Percentiles rank a stretch among this genome's conserved stretches.
Conservation (phyloP, 2,797 vertebrate species). For the Acrocephalus scirpaceus region DNA sequence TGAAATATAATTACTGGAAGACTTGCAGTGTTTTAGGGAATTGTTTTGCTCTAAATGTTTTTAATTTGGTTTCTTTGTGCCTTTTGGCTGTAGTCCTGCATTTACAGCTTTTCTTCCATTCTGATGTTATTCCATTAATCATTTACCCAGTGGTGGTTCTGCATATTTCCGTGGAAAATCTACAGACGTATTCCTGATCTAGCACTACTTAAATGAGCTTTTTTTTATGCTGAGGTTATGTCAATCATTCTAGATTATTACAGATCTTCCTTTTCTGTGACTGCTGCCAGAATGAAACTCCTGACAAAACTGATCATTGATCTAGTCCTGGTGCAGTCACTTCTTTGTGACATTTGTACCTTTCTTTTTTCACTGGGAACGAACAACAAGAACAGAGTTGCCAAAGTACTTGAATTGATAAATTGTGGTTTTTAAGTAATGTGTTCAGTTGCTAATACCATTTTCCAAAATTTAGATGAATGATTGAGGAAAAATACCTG, state of each 20-base stretch:
- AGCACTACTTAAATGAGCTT: not conserved
- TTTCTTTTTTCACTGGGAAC: not conserved
- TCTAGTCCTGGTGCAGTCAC: not conserved
- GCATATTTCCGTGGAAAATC: conserved; percentile 15
- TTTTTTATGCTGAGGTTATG: not conserved
- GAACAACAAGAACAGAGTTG: not conserved
- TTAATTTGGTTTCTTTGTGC: conserved; percentile 44
- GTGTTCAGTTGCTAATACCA: not conserved
- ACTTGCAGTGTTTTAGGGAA: not conserved
- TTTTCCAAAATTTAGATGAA: not conserved
- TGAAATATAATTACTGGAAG: not conserved
- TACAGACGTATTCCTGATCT: not conserved
- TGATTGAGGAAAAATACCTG: not conserved
- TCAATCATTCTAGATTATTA: not conserved
- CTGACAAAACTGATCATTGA: not conserved
- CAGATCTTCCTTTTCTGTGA: not conserved
- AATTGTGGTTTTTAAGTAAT: not conserved
- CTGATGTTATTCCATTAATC: conserved; percentile 39
- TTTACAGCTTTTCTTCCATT: conserved; percentile 57
- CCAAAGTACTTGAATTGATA: not conserved
- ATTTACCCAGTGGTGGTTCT: conserved; percentile 12
- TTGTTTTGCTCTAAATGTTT: conserved; percentile 22
- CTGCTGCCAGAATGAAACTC: not conserved
- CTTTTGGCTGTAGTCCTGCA: conserved; percentile 16
- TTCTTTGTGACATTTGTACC: not conserved